Base-by-base conservation (phyloP, 37 sponge, comb jelly and placozoan species). In the Crambe crambe region DNA sequence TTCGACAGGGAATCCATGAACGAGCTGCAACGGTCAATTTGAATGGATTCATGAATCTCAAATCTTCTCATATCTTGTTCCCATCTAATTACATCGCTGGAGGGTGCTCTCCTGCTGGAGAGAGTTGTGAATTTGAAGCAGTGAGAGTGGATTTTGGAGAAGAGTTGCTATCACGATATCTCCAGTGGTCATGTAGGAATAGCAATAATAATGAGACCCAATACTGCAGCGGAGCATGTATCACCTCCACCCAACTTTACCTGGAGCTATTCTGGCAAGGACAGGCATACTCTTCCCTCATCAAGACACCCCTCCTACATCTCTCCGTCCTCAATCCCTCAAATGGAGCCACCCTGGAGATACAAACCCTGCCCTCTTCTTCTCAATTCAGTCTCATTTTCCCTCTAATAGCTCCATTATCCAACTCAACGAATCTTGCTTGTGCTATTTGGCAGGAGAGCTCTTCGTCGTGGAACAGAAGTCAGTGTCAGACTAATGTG, bases 221-320 rank as follows among this genome's bases (percentile, higher is more conserved):
- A 32, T 37, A 26, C 1, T 81, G 82, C 44, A 70, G 72, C 5
- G 82, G 82, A 22, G 72, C 72, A 26, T 81, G 82, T 60, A 25
- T 81, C 2, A n/a, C 42, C 0, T 57, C 82, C 9, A 61, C 82
- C 30, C 82, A 81, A 44, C 27, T 61, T 3, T 8, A 22, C 9
- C 35, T 29, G 29, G 59, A 89, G 23, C 17, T 84, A 6, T 71
- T 54, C 58, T 84, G 90, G 90, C 39, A 42, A 4, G 90, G 90
- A 41, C 15, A 10, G 5, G 69, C 39, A 34, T 84, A 70, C 66
- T 23, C 72, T 6, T 31, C 80, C 34, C 54, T 60, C 12, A 36
- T 60, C 1, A 80, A 80, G 30, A 34, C 81, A 8, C 72, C 75
- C 12, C 75, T 77, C 15, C 20, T 74, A 17, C 47, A 74, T 5